phyloP scores from a whole-genome alignment of 2,888 invertebrate genomes.

The Drosophila picticornis region DNA sequence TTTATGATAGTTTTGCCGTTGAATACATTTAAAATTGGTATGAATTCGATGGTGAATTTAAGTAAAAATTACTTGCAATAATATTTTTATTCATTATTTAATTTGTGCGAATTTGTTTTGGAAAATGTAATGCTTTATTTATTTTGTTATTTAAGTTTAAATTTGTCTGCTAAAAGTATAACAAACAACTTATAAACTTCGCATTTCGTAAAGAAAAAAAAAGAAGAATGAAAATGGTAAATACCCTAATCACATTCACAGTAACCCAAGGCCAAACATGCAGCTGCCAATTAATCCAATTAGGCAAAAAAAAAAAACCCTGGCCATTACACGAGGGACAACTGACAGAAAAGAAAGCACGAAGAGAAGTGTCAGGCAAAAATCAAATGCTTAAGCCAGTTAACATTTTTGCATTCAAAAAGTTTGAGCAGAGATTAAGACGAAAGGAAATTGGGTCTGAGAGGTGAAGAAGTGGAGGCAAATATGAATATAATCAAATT shows the following conservation, averaged over 20 bases:
- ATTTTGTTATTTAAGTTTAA: neutral
- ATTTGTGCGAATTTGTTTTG: neutral
- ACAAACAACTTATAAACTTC: neutral
- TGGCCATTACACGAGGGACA: neutral
- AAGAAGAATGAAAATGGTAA: constrained; percentile 15
- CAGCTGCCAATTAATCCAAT: constrained; percentile 68
- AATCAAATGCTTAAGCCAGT: constrained; percentile 46
- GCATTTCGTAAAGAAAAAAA: neutral
- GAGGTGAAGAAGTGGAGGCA: constrained; percentile 9
- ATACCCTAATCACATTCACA: constrained; percentile 42
- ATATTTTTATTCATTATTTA: neutral
- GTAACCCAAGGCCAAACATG: constrained; percentile 48
- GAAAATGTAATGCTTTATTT: neutral
- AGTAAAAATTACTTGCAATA: neutral
- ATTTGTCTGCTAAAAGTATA: neutral
- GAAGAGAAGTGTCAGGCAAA: constrained; percentile 19
- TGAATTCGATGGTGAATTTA: no score
- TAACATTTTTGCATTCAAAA: constrained; percentile 31
- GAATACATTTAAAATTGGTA: neutral
- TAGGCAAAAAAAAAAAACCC: constrained; percentile 44
- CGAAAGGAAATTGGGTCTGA: constrained; percentile 11
- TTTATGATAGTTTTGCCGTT: neutral
- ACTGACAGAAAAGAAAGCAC: neutral
- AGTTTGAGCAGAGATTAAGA: constrained; percentile 10
- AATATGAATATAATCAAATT: constrained; percentile 34